Percentiles rank a stretch among this genome's conserved stretches.
Evolutionary conservation across 2,888 invertebrate species (phyloP).

Genomic region (Halocaridina rubra): DNA sequence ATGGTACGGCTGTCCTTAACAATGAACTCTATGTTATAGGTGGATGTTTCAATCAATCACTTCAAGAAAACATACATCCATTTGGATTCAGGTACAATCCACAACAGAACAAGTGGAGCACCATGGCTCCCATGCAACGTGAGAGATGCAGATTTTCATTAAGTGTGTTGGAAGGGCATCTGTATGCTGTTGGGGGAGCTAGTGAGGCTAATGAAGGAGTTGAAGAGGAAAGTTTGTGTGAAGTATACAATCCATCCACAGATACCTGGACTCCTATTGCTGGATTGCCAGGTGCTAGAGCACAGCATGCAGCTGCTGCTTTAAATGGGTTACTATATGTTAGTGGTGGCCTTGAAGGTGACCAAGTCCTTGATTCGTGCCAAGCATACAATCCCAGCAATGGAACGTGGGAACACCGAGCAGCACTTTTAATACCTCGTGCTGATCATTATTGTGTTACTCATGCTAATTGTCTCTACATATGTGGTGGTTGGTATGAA

Average conservation of each 20-base stretch:
- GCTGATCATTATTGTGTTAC: constrained; percentile 77
- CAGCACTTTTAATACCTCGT: constrained; percentile 73
- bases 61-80: constrained; percentile 78
- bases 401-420: constrained; percentile 72
- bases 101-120: constrained; percentile 74
- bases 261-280: constrained; percentile 75
- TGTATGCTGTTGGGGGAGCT: constrained; percentile 77
- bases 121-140: constrained; percentile 76
- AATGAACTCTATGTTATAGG: constrained; percentile 79
- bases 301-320: constrained; percentile 74
- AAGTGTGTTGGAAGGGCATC: constrained; percentile 72
- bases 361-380: constrained; percentile 71
- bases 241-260: constrained; percentile 72
- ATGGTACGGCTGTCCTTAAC: constrained; percentile 77
- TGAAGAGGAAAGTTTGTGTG: constrained; percentile 67
- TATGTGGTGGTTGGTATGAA: constrained; percentile 76
- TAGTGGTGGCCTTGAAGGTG: constrained; percentile 74
- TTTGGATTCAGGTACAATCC: constrained; percentile 79
- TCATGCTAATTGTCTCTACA: constrained; percentile 72
- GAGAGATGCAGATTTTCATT: constrained; percentile 78
- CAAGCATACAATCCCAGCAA: constrained; percentile 69
- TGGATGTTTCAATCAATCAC: constrained; percentile 77
- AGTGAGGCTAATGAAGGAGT: constrained; percentile 72
- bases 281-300: constrained; percentile 73
- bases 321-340: constrained; percentile 68